Base-by-base conservation (phyloP, 2,888 invertebrate species). In the Patella pellucida region DNA sequence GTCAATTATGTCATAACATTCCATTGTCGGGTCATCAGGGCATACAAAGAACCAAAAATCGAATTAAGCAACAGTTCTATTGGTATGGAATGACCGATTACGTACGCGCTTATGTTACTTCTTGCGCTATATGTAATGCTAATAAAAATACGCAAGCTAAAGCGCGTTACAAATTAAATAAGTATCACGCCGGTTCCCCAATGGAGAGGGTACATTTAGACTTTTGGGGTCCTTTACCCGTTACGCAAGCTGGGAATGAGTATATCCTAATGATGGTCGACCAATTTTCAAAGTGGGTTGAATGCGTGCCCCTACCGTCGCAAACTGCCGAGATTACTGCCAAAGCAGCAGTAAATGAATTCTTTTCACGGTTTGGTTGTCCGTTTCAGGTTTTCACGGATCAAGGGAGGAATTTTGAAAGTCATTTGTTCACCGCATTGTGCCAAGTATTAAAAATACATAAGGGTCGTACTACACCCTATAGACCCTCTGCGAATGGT, bases 371-470 rank as follows among this genome's bases (percentile, higher is more conserved):
- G 1, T 27, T 27, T 27, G 27, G 27, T 3, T 27, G 27, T 27
- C 27, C 27, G 27, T 27, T 27, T 27, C 27, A 27, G 27, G 27
- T 27, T 27, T 27, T 27, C 3, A 27, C 27, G 27, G 27, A 79
- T 50, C 76, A 78, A 27, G 78, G 79, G 3, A 15, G 16, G 12
- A 79, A 76, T 51, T 75, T 79, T 11, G 74, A 75, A n/a, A 67
- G 71, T 16, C 71, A 75, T 16, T 52, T 79, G 31, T 75, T 75
- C 31, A 9, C 27, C 62, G 67, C 70, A 11, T 67, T 77, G 7
- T 79, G 77, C 31, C 23, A 72, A 50, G 19, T 72, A 2, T 69
- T 80, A 15, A 70, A 76, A 54, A 78, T 79, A 16, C 11, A 52
- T 7, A 75, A 77, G 27, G 76, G 70, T 1, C 52, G 79, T 7